Percentiles rank a stretch among this genome's conserved stretches.
These are phyloP conservation scores for Drosophila funebris DNA, from an alignment of 1,140 invertebrate species.

Conservation along the genomic window DNA sequence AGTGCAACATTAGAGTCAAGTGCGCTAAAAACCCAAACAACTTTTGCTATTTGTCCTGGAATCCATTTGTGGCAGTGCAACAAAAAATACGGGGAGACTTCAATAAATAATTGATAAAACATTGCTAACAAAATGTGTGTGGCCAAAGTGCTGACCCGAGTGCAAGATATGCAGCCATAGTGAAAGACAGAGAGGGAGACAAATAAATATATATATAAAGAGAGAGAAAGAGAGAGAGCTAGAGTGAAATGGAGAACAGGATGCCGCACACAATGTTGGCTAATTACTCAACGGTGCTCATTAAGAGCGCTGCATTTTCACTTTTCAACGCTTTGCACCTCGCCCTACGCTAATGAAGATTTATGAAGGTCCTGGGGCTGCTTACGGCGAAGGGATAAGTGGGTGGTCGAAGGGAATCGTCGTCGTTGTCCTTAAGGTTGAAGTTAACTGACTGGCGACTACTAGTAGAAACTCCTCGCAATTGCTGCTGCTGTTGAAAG, in stretches of 20 bases:
- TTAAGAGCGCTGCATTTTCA: slow-evolving; percentile 79
- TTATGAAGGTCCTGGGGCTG: slow-evolving; percentile 62
- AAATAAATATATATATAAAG: too few species aligned
- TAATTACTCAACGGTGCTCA: slow-evolving; percentile 79
- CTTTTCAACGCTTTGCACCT: slow-evolving; percentile 76
- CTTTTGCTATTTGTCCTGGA: slow-evolving; percentile 49
- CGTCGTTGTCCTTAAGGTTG: slow-evolving; percentile 50
- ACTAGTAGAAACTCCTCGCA: slow-evolving; percentile 26
- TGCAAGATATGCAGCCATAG: slow-evolving; percentile 4
- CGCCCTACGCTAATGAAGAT: slow-evolving; percentile 65
- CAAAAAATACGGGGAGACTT: slow-evolving; percentile 58
- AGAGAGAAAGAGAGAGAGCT: slow-evolving; percentile 4
- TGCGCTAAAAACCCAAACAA: slow-evolving; percentile 44
- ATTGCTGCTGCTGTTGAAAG: slow-evolving; percentile 63
- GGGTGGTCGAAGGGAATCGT: slow-evolving; percentile 34
- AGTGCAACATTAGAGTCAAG: slow-evolving; percentile 5
- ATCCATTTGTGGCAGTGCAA: slow-evolving; percentile 11
- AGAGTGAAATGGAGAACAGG: not conserved
- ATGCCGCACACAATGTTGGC: slow-evolving; percentile 72
- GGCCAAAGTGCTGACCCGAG: slow-evolving; percentile 24
- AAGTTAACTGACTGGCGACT: slow-evolving; percentile 31
- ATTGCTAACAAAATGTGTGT: slow-evolving; percentile 49
- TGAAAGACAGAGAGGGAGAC: not conserved
- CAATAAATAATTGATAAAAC: slow-evolving; percentile 79
- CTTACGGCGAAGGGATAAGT: not conserved